phyloP scores from a whole-genome alignment of 2,113 vertebrate genomes.

The Salvelinus sp. region DNA sequence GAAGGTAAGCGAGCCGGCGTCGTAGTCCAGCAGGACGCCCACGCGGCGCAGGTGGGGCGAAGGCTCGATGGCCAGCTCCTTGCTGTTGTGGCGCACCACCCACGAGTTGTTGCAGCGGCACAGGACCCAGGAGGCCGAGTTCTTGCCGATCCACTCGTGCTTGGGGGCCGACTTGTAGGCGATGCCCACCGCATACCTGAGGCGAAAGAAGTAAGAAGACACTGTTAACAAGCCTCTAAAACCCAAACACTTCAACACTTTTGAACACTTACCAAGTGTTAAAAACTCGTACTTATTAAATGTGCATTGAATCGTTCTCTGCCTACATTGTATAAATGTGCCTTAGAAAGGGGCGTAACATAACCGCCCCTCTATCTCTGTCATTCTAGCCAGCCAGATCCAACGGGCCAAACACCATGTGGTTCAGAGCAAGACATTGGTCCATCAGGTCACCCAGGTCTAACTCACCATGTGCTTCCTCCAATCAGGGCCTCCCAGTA shows the following conservation, averaged over 20 bases:
- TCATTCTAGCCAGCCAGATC: not conserved
- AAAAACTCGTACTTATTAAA: too few species aligned
- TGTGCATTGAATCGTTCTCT: too few species aligned
- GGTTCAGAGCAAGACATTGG: not conserved
- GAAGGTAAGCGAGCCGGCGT: constrained; percentile 88
- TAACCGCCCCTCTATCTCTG: too few species aligned
- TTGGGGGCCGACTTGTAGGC: constrained; percentile 96
- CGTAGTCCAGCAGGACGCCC: constrained; percentile 94
- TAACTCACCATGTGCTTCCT: constrained; percentile 91
- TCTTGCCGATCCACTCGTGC: constrained; percentile 97
- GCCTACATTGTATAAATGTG: too few species aligned
- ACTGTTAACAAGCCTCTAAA: not conserved
- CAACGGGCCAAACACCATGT: not conserved
- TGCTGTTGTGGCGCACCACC: constrained; percentile 94
- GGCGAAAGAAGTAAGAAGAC: not conserved
- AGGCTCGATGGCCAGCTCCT: constrained; percentile 90
- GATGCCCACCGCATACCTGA: constrained; percentile 94
- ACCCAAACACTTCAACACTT: not conserved
- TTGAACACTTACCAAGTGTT: too few species aligned
- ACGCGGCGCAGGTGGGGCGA: constrained; percentile 91
- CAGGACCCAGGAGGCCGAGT: constrained; percentile 93
- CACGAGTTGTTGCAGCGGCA: constrained; percentile 96
- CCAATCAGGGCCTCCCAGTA: constrained; percentile 98
- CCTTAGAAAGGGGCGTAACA: too few species aligned
- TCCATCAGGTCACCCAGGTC: not conserved